Evolutionary conservation across 2,797 vertebrate species (phyloP).

Genomic region (Aythya fuligula): DNA sequence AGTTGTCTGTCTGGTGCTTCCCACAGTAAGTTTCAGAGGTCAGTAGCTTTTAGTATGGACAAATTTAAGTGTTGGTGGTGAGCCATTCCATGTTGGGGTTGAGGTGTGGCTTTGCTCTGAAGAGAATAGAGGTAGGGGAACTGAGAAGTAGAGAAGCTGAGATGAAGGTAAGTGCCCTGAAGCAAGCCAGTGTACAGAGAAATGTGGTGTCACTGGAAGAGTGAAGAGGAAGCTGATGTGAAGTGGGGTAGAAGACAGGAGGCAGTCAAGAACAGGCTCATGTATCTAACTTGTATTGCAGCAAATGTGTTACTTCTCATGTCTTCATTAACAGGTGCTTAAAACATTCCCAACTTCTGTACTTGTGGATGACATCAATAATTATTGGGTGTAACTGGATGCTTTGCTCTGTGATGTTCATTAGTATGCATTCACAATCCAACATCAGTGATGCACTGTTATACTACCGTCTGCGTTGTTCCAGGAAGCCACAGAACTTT

Average conservation of each 20-base stretch:
- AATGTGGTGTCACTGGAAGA: not conserved
- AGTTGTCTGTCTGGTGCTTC: not conserved
- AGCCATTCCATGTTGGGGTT: not conserved
- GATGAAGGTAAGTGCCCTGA: not conserved
- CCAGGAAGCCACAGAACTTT: not conserved
- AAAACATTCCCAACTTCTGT: not conserved
- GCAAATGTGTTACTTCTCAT: not conserved
- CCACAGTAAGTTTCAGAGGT: not conserved
- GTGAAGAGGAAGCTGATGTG: fast-evolving
- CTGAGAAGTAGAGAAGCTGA: not conserved
- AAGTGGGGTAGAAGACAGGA: not conserved
- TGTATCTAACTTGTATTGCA: fast-evolving
- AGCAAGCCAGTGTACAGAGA: not conserved
- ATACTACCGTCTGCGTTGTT: not conserved
- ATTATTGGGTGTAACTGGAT: not conserved
- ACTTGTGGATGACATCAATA: not conserved
- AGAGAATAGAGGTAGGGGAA: not conserved
- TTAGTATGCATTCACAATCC: not conserved
- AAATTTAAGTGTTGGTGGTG: not conserved
- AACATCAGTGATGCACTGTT: not conserved
- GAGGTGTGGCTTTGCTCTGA: not conserved
- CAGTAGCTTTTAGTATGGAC: not conserved
- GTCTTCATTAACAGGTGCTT: not conserved
- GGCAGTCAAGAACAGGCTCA: not conserved
- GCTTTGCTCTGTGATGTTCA: not conserved